Conservation (phyloP, 2,797 vertebrate genomes). For the Spatula versicolor region DNA sequence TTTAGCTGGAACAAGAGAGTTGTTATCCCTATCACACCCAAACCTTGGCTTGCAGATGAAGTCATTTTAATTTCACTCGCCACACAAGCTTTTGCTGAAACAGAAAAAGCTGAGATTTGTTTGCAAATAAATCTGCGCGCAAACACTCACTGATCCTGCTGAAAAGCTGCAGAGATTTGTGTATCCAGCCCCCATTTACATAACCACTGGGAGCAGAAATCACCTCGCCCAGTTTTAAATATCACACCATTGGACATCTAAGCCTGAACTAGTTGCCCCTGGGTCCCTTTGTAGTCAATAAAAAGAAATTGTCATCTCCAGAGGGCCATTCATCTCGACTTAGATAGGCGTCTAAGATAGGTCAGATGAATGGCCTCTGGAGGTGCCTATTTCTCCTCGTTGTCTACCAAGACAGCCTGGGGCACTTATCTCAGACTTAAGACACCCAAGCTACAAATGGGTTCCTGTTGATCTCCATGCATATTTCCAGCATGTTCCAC, state of each 20-base stretch:
- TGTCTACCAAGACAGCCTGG: conserved; percentile 29
- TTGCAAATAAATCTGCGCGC: conserved; percentile 53
- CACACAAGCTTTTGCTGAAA: neutral
- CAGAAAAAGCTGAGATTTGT: neutral
- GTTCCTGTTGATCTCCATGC: neutral
- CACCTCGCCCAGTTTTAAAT: conserved; percentile 33
- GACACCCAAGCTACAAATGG: neutral
- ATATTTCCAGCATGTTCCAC: neutral
- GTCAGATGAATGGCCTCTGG: conserved; percentile 54
- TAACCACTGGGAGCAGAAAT: conserved; percentile 57
- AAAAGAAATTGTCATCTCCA: conserved; percentile 49
- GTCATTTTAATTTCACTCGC: neutral
- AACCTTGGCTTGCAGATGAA: neutral
- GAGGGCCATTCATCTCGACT: neutral
- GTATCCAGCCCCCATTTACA: conserved; percentile 57
- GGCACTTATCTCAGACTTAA: neutral
- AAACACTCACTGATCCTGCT: neutral
- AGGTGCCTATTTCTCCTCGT: conserved; percentile 12
- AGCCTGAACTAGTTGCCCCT: conserved; percentile 35
- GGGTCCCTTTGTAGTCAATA: conserved; percentile 31
- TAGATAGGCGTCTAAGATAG: conserved; percentile 45
- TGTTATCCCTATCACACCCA: neutral
- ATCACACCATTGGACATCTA: conserved; percentile 46
- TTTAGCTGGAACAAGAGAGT: neutral
- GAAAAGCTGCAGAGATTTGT: conserved; percentile 28